Evolutionary conservation across 2,888 invertebrate genomes (phyloP).

Genomic region (Penaeus monodon): DNA sequence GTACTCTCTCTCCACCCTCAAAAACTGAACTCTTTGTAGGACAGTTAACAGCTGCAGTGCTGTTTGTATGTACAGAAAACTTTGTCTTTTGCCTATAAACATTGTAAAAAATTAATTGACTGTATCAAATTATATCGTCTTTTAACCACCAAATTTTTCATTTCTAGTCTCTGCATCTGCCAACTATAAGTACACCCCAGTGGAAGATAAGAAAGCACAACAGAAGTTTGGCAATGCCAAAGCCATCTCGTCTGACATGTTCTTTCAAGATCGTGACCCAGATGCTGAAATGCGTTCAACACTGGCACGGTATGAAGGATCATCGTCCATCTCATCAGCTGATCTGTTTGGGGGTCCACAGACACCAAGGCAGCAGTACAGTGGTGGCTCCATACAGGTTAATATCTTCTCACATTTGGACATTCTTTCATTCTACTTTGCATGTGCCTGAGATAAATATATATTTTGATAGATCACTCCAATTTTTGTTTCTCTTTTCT

Average conservation of each 20-base stretch:
- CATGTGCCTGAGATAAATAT: too few species aligned
- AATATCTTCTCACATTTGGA: not conserved
- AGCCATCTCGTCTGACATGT: conserved; percentile 97
- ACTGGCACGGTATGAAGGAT: conserved; percentile 88
- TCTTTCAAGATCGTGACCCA: conserved; percentile 81
- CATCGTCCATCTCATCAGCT: conserved; percentile 93
- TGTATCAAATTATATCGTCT: not conserved
- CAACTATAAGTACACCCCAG: conserved; percentile 68
- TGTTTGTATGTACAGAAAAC: too few species aligned
- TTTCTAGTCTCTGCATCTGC: conserved; percentile 59
- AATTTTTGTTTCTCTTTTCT: too few species aligned
- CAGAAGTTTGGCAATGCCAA: conserved; percentile 98
- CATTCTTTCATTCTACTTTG: too few species aligned
- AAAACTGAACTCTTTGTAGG: too few species aligned
- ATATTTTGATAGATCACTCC: too few species aligned
- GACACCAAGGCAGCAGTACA: conserved; percentile 67
- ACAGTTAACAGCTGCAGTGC: too few species aligned
- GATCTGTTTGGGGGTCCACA: conserved; percentile 86
- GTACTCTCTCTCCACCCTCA: too few species aligned
- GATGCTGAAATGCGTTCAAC: conserved; percentile 71
- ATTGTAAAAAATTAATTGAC: too few species aligned
- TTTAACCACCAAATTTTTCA: not conserved
- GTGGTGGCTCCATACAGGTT: conserved; percentile 65
- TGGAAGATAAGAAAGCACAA: conserved; percentile 81
- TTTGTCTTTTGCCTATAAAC: too few species aligned